Evolutionary conservation across 2,888 invertebrate genomes (phyloP).

Genomic region (Biston stratarius): DNA sequence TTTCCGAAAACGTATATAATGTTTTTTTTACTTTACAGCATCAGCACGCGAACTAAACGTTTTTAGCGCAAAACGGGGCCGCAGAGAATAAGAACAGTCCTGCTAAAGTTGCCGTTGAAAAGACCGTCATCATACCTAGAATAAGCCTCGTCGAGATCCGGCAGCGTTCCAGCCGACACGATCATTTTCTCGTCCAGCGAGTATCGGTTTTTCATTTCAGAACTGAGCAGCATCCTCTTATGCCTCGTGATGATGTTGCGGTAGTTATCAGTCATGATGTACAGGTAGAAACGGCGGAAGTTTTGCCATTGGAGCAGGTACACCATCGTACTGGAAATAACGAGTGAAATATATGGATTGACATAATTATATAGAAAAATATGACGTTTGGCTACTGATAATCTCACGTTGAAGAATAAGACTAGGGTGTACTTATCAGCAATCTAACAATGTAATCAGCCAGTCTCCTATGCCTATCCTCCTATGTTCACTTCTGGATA

Average conservation of each 20-base stretch:
- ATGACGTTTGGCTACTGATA: too few relatives aligned
- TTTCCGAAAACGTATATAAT: too few relatives aligned
- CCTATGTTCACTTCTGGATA: too few relatives aligned
- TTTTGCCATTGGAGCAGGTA: slow-evolving; percentile 95
- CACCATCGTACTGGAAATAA: slow-evolving; percentile 90
- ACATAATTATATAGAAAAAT: too few relatives aligned
- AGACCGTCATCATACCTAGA: slow-evolving; percentile 83
- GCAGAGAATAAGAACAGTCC: too few relatives aligned
- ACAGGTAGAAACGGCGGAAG: slow-evolving; percentile 95
- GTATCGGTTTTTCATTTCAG: slow-evolving; percentile 89
- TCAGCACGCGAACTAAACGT: too few relatives aligned
- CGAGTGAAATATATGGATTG: not conserved
- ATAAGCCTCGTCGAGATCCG: slow-evolving; percentile 96
- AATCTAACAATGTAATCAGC: too few relatives aligned
- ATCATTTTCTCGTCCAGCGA: slow-evolving; percentile 93
- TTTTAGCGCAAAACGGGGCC: too few relatives aligned
- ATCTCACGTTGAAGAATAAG: too few relatives aligned
- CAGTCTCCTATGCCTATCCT: too few relatives aligned
- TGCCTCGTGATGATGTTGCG: slow-evolving; percentile 95
- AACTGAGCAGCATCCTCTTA: slow-evolving; percentile 90
- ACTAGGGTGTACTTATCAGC: too few relatives aligned
- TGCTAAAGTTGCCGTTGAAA: not conserved
- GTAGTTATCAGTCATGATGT: slow-evolving; percentile 97
- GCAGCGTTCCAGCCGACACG: slow-evolving; percentile 94
- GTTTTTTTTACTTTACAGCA: too few relatives aligned